A percentile compares a stretch with the other conserved stretches of the same genome.
These are phyloP conservation scores for Silurus lanzhouensis DNA, from an alignment of 2,797 vertebrate genomes.

Conservation along the genomic window DNA sequence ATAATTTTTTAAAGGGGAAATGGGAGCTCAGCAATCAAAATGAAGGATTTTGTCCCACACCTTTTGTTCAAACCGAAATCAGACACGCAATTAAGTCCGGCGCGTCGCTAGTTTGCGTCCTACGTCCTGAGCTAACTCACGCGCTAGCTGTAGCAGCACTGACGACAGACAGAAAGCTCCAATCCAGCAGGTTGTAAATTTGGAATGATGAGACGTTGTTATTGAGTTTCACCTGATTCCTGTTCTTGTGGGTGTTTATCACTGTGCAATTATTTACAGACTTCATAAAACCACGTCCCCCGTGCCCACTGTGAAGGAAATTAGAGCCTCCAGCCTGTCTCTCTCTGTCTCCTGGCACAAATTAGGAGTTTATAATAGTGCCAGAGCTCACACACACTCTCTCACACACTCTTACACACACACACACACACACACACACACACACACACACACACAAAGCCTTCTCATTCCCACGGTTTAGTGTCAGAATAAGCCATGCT, in stretches of 20 bases:
- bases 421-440: slow-evolving; percentile 8
- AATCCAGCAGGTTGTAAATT: slow-evolving; percentile 8
- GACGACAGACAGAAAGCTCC: slow-evolving; percentile 7
- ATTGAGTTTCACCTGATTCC: slow-evolving; percentile 31
- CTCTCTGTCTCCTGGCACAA: slow-evolving; percentile 21
- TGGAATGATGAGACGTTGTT: slow-evolving; percentile 5
- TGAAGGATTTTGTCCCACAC: background rate
- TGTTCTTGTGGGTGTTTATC: slow-evolving; percentile 38
- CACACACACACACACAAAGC: slow-evolving; percentile 11
- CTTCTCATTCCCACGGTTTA: slow-evolving; percentile 21
- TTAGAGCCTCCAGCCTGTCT: slow-evolving; percentile 29
- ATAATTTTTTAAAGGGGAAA: too few relatives aligned
- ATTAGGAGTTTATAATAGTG: slow-evolving; percentile 22
- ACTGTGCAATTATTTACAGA: slow-evolving; percentile 33
- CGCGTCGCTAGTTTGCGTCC: background rate
- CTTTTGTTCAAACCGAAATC: background rate
- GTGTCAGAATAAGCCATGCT: slow-evolving; percentile 17
- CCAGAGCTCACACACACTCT: slow-evolving; percentile 6
- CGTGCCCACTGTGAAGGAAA: slow-evolving; percentile 36
- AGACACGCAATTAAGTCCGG: background rate
- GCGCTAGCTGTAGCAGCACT: background rate
- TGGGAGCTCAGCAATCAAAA: too few relatives aligned
- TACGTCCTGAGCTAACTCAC: background rate
- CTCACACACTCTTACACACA: background rate
- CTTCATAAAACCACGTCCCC: slow-evolving; percentile 15